These are phyloP conservation scores for Diplogasteroides magnus DNA, from an alignment of 1,140 invertebrate species.

Conservation along the genomic window DNA sequence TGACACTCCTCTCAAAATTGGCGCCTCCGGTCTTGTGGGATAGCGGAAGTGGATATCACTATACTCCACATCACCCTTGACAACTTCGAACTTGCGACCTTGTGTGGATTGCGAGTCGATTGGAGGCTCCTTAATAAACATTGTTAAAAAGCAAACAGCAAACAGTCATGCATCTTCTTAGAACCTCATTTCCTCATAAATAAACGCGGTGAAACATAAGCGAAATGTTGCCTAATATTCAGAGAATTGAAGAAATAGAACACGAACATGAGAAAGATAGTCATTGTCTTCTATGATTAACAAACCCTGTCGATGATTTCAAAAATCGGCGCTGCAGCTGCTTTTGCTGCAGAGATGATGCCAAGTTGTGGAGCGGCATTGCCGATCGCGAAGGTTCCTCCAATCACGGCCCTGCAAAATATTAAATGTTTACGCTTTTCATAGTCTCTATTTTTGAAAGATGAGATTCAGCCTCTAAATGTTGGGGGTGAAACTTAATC, in stretches of 20 bases:
- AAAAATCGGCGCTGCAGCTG: too few relatives aligned
- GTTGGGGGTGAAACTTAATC: too few relatives aligned
- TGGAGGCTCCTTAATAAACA: constrained; percentile 55
- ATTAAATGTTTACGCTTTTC: too few relatives aligned
- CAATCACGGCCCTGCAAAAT: constrained; percentile 62
- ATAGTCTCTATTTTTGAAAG: too few relatives aligned
- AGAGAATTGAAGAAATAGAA: constrained; percentile 66
- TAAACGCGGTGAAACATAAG: too few relatives aligned
- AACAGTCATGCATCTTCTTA: neutral
- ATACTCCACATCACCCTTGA: constrained; percentile 54
- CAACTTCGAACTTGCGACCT: constrained; percentile 44
- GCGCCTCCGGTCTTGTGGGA: too few relatives aligned
- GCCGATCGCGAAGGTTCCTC: constrained; percentile 67
- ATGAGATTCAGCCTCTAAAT: too few relatives aligned
- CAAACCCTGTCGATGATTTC: too few relatives aligned
- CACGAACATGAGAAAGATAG: constrained; percentile 69
- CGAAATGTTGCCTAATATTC: constrained; percentile 1
- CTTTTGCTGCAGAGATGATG: constrained; percentile 72
- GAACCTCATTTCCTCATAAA: neutral
- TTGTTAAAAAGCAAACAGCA: constrained; percentile 36
- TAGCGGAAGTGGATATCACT: too few relatives aligned
- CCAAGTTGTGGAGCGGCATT: too few relatives aligned
- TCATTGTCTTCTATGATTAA: constrained; percentile 70
- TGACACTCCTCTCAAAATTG: constrained; percentile 5
- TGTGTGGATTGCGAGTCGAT: too few relatives aligned